phyloP scores from a whole-genome alignment of 2,888 invertebrate species.

The Drosophila vallismaia region DNA sequence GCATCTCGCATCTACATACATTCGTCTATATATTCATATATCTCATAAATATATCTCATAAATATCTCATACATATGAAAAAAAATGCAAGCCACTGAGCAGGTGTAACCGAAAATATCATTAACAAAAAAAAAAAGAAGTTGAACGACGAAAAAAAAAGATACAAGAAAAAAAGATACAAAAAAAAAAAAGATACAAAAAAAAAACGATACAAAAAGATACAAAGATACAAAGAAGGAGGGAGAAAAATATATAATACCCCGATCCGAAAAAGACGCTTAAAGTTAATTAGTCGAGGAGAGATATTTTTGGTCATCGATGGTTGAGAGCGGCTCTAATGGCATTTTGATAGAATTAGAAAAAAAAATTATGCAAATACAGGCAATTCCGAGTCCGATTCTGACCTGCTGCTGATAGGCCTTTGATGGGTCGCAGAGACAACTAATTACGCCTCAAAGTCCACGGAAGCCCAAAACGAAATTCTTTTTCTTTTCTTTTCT shows the following conservation, averaged over 20 bases:
- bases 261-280: slow-evolving; percentile 52
- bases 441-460: slow-evolving; percentile 58
- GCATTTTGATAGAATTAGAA: slow-evolving; percentile 62
- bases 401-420: slow-evolving; percentile 60
- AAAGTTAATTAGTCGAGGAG: slow-evolving; percentile 70
- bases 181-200: neutral
- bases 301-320: slow-evolving; percentile 39
- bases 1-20: slow-evolving; percentile 25
- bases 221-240: no score
- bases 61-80: slow-evolving; percentile 42
- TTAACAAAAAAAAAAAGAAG: slow-evolving; percentile 45
- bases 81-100: slow-evolving; percentile 42
- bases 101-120: slow-evolving; percentile 37
- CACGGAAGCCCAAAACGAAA: slow-evolving; percentile 18
- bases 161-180: slow-evolving; percentile 4
- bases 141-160: slow-evolving; percentile 21
- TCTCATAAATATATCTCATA: neutral
- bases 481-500: no score
- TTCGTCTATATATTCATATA: neutral
- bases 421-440: slow-evolving; percentile 63
- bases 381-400: slow-evolving; percentile 35
- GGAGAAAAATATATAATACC: slow-evolving; percentile 7
- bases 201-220: neutral
- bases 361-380: slow-evolving; percentile 62
- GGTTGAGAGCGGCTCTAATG: slow-evolving; percentile 55